Percentiles rank a stretch among this genome's conserved stretches.
Conservation (phyloP, 2,797 vertebrate species). For the Darevskia nairensis region DNA sequence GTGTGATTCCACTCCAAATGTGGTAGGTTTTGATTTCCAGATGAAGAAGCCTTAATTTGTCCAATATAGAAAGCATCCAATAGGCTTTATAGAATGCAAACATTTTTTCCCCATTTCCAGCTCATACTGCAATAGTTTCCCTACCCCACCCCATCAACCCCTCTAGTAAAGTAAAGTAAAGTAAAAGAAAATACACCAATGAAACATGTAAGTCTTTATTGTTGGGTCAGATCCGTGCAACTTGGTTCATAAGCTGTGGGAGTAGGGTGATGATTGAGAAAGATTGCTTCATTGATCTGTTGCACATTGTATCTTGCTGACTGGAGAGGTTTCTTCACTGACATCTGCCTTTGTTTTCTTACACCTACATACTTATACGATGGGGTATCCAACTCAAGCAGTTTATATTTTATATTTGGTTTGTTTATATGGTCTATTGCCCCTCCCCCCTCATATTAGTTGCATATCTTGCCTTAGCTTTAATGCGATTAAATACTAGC, state of each 20-base stretch:
- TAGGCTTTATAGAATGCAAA: constrained; percentile 48
- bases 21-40: neutral
- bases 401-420: neutral
- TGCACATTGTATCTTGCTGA: neutral
- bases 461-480: neutral
- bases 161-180: neutral
- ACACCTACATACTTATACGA: neutral
- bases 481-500: neutral
- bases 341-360: neutral
- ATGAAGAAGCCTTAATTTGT: neutral
- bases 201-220: neutral
- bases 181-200: neutral
- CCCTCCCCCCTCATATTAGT: neutral
- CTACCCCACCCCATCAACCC: no score
- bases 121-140: constrained; percentile 28
- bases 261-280: neutral
- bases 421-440: neutral
- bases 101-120: constrained; percentile 39
- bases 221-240: neutral
- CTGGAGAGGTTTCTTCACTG: neutral
- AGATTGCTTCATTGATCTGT: no score
- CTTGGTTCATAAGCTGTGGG: neutral
- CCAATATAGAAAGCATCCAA: constrained; percentile 11
- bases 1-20: neutral
- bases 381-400: no score